phyloP scores from a whole-genome alignment of 2,797 vertebrate species.

The Buceros bicornis region DNA sequence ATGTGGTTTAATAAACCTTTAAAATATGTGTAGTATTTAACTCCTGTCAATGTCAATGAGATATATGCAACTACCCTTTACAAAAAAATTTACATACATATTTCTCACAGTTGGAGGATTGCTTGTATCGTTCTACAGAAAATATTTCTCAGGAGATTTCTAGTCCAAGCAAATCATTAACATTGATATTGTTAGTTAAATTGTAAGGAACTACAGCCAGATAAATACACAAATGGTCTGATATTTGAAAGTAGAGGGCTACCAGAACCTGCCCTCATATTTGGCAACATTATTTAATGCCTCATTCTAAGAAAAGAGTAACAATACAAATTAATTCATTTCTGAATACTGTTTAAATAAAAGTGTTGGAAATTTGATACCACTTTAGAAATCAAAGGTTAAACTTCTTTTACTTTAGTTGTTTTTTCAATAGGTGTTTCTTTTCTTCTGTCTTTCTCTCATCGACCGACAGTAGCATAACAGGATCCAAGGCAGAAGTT shows the following conservation, averaged over 20 bases:
- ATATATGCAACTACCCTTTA: neutral
- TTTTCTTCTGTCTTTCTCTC: neutral
- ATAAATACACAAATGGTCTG: neutral
- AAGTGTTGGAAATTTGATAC: neutral
- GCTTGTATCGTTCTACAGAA: neutral
- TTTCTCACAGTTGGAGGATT: neutral
- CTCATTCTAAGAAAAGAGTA: neutral
- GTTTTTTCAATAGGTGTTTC: neutral
- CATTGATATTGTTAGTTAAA: neutral
- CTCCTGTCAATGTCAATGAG: neutral
- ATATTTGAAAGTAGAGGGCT: neutral
- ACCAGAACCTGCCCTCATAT: neutral
- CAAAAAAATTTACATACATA: neutral
- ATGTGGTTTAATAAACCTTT: neutral
- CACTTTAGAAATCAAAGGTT: neutral
- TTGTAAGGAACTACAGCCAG: neutral
- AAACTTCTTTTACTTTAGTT: neutral
- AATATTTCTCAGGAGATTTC: neutral
- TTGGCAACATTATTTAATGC: neutral
- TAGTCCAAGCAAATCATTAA: neutral
- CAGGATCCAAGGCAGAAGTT: neutral
- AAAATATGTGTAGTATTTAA: neutral
- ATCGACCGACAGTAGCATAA: neutral
- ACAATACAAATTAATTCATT: neutral
- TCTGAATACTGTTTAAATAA: neutral